These are phyloP conservation scores for Heliangelus exortis DNA, from an alignment of 2,797 vertebrate species.

Conservation along the genomic window DNA sequence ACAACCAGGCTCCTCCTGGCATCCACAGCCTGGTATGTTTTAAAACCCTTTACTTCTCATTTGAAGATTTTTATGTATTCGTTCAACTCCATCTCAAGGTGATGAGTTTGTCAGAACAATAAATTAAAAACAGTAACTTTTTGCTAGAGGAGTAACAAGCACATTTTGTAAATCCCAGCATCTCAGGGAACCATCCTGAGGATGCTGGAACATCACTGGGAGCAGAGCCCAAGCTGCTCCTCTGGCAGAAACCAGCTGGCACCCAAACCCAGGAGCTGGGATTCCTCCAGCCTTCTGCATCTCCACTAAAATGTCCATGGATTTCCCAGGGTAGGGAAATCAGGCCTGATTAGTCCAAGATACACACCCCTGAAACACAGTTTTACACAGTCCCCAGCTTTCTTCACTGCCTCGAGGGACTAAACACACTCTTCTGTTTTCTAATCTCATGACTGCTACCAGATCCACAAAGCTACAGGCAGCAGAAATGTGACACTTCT, in stretches of 20 bases:
- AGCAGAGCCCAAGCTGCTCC: background rate
- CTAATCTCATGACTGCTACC: background rate
- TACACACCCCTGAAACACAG: background rate
- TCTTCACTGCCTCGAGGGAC: background rate
- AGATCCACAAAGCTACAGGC: background rate
- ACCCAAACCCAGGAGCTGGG: background rate
- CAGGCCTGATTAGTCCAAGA: background rate
- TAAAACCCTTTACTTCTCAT: fast-evolving
- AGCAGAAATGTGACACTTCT: background rate
- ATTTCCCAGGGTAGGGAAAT: fast-evolving
- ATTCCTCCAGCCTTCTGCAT: background rate
- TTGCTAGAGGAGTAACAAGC: background rate
- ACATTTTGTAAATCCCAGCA: fast-evolving
- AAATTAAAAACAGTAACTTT: too few relatives aligned
- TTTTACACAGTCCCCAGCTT: background rate
- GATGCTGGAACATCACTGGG: background rate
- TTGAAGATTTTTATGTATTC: fast-evolving
- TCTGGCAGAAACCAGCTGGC: fast-evolving
- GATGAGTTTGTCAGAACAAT: background rate
- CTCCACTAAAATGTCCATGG: fast-evolving
- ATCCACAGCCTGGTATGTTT: background rate
- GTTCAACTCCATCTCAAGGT: background rate
- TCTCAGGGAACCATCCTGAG: background rate
- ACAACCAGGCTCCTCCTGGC: too few relatives aligned
- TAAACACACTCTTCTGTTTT: fast-evolving